Percentiles rank a stretch among this genome's conserved stretches.
Evolutionary conservation across 2,113 vertebrate species (phyloP).

Genomic region (Salminus brasiliensis): DNA sequence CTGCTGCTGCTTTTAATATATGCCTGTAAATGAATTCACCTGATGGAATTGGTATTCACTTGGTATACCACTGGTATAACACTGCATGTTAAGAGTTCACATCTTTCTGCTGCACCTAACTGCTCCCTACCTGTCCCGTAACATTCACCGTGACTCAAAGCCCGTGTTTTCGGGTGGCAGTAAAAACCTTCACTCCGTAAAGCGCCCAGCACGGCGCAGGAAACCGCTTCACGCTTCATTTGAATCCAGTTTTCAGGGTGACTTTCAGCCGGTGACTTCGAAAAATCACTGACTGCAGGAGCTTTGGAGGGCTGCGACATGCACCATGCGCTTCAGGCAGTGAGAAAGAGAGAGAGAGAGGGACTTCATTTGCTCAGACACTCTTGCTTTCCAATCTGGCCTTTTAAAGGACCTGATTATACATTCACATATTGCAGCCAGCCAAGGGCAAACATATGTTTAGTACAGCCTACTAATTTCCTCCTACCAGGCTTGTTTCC

Average conservation of each 20-base stretch:
- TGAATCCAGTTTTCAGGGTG: not conserved
- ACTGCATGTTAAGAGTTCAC: too few species aligned
- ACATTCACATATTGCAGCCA: constrained; percentile 27
- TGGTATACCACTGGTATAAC: too few species aligned
- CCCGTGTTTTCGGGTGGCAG: not conserved
- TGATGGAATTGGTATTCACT: too few species aligned
- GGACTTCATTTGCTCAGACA: constrained; percentile 10
- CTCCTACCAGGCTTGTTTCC: constrained; percentile 8
- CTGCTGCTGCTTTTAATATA: too few species aligned
- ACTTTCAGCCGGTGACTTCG: not conserved
- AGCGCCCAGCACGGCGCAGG: not conserved
- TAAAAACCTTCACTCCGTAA: not conserved
- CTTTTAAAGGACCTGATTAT: constrained; percentile 8
- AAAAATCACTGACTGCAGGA: constrained; percentile 1
- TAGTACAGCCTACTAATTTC: constrained; percentile 16
- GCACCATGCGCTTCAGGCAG: not conserved
- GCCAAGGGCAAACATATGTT: constrained; percentile 39
- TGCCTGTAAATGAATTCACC: too few species aligned
- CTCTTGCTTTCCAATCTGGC: not conserved
- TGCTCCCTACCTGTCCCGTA: not conserved
- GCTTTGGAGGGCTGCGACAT: not conserved
- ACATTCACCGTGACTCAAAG: not conserved
- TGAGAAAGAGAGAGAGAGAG: not conserved
- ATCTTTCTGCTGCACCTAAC: not conserved
- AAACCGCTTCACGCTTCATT: not conserved